Evolutionary conservation across 2,888 invertebrate species (phyloP).

Genomic region (Drosophila crucigera): DNA sequence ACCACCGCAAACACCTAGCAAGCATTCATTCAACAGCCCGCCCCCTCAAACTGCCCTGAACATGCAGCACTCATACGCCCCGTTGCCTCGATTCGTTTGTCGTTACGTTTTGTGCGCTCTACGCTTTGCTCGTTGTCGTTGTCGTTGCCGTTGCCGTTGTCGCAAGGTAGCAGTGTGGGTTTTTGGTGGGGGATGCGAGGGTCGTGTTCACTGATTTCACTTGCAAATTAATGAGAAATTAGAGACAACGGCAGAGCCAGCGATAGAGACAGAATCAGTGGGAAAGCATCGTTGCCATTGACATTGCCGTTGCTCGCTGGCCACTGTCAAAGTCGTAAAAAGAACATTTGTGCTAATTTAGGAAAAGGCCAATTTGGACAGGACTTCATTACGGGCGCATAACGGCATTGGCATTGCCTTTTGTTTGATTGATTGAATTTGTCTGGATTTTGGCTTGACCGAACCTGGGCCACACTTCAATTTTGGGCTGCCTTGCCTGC

Average conservation of each 20-base stretch:
- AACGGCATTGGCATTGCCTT: conserved; percentile 67
- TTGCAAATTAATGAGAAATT: conserved; percentile 85
- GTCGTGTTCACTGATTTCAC: conserved; percentile 81
- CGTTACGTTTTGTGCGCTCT: conserved; percentile 54
- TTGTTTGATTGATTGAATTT: conserved; percentile 82
- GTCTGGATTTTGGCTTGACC: conserved; percentile 41
- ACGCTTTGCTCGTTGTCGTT: conserved; percentile 69
- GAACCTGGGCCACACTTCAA: conserved; percentile 16
- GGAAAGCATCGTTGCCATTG: conserved; percentile 21
- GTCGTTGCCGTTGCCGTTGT: conserved; percentile 56
- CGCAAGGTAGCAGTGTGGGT: neutral
- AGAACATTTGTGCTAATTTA: conserved; percentile 82
- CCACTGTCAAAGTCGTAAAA: conserved; percentile 77
- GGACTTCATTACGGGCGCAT: conserved; percentile 80
- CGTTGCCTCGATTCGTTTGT: conserved; percentile 71
- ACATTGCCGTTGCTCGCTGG: conserved; percentile 32
- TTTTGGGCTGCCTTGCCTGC: conserved; percentile 7
- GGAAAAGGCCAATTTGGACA: conserved; percentile 80
- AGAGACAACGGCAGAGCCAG: conserved; percentile 71
- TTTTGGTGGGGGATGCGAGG: neutral
- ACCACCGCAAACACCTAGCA: conserved; percentile 79
- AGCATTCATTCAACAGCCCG: conserved; percentile 67
- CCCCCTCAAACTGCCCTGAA: conserved; percentile 3
- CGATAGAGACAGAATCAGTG: conserved; percentile 12
- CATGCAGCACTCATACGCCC: conserved; percentile 75